A percentile compares a stretch with the other conserved stretches of the same genome.
Conservation (phyloP, 2,797 vertebrate species). For the Darevskia nairensis region DNA sequence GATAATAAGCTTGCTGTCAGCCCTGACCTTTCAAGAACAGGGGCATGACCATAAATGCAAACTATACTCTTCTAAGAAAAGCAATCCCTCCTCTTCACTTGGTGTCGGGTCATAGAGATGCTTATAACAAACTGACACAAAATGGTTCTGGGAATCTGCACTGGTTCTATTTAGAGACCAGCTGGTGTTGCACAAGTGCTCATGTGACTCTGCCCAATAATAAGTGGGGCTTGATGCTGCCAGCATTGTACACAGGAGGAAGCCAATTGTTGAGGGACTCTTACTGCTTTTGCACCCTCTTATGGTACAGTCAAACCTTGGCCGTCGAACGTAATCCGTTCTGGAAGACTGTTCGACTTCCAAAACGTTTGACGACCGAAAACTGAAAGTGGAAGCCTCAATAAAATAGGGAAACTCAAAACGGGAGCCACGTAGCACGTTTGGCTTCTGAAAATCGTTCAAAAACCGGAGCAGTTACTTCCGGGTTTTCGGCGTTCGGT, state of each 20-base stretch:
- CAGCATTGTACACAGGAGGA: slow-evolving; percentile 5
- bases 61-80: neutral
- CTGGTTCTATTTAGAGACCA: slow-evolving; percentile 21
- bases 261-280: neutral
- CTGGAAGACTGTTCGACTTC: no score
- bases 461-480: no score
- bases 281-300: neutral
- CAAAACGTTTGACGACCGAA: no score
- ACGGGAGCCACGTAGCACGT: no score
- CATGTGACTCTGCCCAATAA: slow-evolving; percentile 3
- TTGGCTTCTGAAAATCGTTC: no score
- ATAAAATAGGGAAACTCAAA: no score
- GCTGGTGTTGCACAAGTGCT: neutral
- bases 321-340: no score
- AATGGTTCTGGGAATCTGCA: neutral
- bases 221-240: neutral
- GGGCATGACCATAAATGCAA: neutral
- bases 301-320: no score
- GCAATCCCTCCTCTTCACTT: neutral
- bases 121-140: neutral
- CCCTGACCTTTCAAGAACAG: neutral
- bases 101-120: neutral
- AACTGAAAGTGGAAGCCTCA: no score
- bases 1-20: neutral
- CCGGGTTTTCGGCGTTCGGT: no score